Percentiles rank a stretch among this genome's conserved stretches.
Evolutionary conservation across 2,797 vertebrate genomes (phyloP).

Genomic region (Echeneis naucrates): DNA sequence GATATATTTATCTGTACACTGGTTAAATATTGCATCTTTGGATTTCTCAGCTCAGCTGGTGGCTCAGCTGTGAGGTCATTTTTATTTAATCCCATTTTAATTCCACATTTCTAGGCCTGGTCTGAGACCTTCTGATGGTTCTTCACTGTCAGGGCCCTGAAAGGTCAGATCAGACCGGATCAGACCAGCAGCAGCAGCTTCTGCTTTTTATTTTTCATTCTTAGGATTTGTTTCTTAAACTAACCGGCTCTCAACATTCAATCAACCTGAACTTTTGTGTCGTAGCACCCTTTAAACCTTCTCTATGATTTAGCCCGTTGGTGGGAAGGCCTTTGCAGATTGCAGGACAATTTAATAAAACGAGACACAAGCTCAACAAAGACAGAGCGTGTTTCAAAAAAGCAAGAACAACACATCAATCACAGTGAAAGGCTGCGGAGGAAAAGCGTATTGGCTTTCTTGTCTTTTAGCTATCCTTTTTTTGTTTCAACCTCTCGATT

Average conservation of each 20-base stretch:
- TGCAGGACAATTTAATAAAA: constrained; percentile 41
- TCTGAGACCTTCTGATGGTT: no score
- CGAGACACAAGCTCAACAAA: constrained; percentile 13
- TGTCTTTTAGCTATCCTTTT: neutral
- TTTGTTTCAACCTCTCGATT: neutral
- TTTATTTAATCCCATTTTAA: no score
- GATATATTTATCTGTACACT: no score
- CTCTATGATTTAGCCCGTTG: neutral
- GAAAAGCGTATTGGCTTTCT: neutral
- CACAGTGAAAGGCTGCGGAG: constrained; percentile 2
- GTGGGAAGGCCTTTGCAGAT: neutral
- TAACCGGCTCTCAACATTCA: no score
- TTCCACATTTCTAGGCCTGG: no score
- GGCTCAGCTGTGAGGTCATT: neutral
- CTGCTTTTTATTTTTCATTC: no score
- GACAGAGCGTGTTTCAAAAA: constrained; percentile 21
- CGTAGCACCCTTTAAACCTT: neutral
- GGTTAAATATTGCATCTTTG: no score
- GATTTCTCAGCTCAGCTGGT: neutral
- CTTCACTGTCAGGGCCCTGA: no score
- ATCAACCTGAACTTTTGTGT: neutral
- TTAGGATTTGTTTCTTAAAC: no score
- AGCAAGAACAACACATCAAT: constrained; percentile 43
- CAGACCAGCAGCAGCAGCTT: no score
- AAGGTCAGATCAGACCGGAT: no score